Conservation (phyloP, 2,888 invertebrate genomes). For the Muscina levida region DNA sequence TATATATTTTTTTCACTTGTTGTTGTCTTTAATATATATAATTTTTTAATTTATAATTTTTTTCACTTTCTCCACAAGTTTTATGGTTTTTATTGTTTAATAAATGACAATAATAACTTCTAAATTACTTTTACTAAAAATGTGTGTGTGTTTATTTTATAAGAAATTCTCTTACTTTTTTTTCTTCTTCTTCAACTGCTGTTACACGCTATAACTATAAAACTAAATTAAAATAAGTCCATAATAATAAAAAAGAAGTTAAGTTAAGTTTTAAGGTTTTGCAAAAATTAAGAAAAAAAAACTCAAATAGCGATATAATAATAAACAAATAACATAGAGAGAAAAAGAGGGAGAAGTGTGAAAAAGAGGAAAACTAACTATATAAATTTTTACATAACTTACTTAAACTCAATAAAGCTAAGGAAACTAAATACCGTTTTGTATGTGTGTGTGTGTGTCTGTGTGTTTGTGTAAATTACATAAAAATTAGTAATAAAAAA, state of each 20-base stretch:
- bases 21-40: conserved; percentile 38
- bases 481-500: conserved; percentile 11
- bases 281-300: conserved; percentile 58
- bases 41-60: conserved; percentile 23
- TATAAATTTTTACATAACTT: conserved; percentile 46
- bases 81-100: conserved; percentile 27
- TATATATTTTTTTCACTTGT: conserved; percentile 35
- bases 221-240: conserved; percentile 17
- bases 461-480: conserved; percentile 32
- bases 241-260: conserved; percentile 8
- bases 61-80: conserved; percentile 13
- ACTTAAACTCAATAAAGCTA: conserved; percentile 61
- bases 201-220: conserved; percentile 28
- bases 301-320: too few species aligned
- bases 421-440: conserved; percentile 48
- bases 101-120: conserved; percentile 47
- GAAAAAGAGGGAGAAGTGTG: conserved; percentile 17
- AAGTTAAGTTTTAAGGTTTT: conserved; percentile 57
- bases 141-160: conserved; percentile 4
- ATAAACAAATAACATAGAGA: too few species aligned
- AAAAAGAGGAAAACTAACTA: not conserved
- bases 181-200: conserved; percentile 48
- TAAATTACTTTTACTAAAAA: conserved; percentile 56
- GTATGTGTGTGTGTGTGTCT: conserved; percentile 13
- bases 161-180: conserved; percentile 19